Conservation (phyloP, 2,113 vertebrate species). For the Perca fluviatilis region DNA sequence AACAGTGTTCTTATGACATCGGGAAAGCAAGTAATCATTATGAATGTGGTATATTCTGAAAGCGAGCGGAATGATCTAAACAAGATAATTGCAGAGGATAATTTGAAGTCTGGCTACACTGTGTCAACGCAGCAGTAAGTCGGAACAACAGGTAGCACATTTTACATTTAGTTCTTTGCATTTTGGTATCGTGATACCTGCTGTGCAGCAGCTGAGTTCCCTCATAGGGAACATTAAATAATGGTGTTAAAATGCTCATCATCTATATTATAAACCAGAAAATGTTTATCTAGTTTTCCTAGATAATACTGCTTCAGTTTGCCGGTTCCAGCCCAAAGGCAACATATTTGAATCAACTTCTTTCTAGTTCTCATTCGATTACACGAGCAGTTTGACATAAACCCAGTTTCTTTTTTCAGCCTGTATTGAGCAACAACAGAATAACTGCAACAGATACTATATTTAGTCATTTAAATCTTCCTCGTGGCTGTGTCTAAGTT, state of each 20-base stretch:
- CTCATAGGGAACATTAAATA: neutral
- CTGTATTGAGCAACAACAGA: neutral
- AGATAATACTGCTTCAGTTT: neutral
- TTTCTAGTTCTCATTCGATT: neutral
- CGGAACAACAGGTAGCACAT: neutral
- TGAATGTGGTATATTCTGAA: neutral
- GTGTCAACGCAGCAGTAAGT: neutral
- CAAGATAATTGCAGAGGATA: neutral
- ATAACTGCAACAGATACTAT: neutral
- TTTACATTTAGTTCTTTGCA: neutral
- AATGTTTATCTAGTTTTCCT: neutral
- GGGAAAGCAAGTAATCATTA: neutral
- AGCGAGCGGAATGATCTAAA: neutral
- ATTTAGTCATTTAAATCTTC: no score
- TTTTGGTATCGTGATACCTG: neutral
- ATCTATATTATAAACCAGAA: neutral
- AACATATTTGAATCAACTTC: no score
- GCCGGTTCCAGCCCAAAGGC: no score
- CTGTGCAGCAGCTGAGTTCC: neutral
- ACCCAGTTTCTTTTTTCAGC: no score
- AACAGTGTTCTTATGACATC: neutral
- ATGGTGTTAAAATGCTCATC: neutral
- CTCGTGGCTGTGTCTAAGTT: neutral
- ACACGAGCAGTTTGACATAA: neutral
- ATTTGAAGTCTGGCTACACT: neutral